phyloP scores from a whole-genome alignment of 2,113 vertebrate genomes.

The Osmerus eperlanus region DNA sequence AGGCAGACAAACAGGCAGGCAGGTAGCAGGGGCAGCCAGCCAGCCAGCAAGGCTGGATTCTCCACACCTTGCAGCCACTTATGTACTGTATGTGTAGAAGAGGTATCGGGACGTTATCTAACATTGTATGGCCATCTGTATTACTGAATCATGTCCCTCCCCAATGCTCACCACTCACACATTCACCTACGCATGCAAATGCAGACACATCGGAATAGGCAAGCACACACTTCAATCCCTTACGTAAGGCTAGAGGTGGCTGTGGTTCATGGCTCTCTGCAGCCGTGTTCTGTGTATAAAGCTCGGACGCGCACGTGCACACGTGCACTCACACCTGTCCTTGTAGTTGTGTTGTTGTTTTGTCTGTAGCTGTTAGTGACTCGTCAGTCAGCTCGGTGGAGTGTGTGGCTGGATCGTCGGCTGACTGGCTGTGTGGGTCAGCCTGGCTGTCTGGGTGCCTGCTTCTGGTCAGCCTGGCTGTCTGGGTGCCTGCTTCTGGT shows the following conservation, averaged over 20 bases:
- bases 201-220: neutral
- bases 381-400: slow-evolving; percentile 47
- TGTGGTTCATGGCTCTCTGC: neutral
- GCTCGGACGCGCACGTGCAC: slow-evolving; percentile 11
- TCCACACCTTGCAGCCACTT: slow-evolving; percentile 16
- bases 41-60: too few species aligned
- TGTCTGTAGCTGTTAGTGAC: slow-evolving; percentile 51
- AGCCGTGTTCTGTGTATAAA: neutral
- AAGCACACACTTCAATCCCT: neutral
- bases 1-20: too few species aligned
- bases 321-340: slow-evolving; percentile 12
- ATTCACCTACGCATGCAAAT: slow-evolving; percentile 6
- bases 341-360: slow-evolving; percentile 27
- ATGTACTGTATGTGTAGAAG: slow-evolving; percentile 5
- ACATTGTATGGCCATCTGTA: slow-evolving; percentile 53
- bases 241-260: neutral
- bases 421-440: slow-evolving; percentile 16
- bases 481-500: slow-evolving; percentile 14
- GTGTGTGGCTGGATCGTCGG: slow-evolving; percentile 35
- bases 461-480: slow-evolving; percentile 10
- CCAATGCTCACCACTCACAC: slow-evolving; percentile 12
- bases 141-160: slow-evolving; percentile 39
- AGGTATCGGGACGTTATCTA: slow-evolving; percentile 62
- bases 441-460: neutral
- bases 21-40: too few species aligned